Evolutionary conservation across 1,140 invertebrate species (phyloP).

Genomic region (Oscheius sp.): DNA sequence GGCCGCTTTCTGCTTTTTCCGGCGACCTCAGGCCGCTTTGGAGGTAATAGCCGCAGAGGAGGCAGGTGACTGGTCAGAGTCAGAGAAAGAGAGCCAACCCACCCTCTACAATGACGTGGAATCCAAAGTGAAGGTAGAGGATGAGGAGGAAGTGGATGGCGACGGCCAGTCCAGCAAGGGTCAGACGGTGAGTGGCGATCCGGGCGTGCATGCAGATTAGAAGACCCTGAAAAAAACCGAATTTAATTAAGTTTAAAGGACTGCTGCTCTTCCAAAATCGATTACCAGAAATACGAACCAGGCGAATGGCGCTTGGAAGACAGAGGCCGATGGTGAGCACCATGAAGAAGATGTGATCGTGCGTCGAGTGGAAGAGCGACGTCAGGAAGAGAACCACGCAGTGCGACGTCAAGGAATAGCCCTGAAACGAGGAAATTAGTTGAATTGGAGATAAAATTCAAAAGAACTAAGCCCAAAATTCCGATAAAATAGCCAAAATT

Average conservation of each 20-base stretch:
- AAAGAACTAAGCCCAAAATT: neutral
- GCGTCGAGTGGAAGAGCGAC: slow-evolving; percentile 26
- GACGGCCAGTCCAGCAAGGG: slow-evolving; percentile 11
- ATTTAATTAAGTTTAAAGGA: neutral
- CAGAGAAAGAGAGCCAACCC: too few relatives aligned
- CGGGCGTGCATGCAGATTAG: slow-evolving; percentile 12
- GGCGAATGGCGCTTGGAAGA: slow-evolving; percentile 17
- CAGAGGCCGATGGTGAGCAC: slow-evolving; percentile 14
- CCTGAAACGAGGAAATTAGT: slow-evolving; percentile 12
- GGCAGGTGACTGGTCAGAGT: too few relatives aligned
- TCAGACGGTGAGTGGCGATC: neutral
- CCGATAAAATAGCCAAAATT: neutral
- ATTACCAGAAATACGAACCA: slow-evolving; percentile 7
- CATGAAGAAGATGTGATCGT: slow-evolving; percentile 34
- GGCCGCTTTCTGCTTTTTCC: too few relatives aligned
- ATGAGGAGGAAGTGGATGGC: slow-evolving; percentile 19
- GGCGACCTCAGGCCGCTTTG: too few relatives aligned
- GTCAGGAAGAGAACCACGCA: slow-evolving; percentile 29
- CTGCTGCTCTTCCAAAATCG: neutral
- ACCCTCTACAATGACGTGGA: slow-evolving; percentile 36
- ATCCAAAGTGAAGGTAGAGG: slow-evolving; percentile 31
- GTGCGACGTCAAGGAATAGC: slow-evolving; percentile 32
- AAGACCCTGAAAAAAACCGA: slow-evolving; percentile 12
- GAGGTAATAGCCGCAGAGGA: too few relatives aligned
- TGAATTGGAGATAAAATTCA: neutral